A percentile compares a stretch with the other conserved stretches of the same genome.
Evolutionary conservation across 2,888 invertebrate species (phyloP).

Genomic region (Athetis lepigone): DNA sequence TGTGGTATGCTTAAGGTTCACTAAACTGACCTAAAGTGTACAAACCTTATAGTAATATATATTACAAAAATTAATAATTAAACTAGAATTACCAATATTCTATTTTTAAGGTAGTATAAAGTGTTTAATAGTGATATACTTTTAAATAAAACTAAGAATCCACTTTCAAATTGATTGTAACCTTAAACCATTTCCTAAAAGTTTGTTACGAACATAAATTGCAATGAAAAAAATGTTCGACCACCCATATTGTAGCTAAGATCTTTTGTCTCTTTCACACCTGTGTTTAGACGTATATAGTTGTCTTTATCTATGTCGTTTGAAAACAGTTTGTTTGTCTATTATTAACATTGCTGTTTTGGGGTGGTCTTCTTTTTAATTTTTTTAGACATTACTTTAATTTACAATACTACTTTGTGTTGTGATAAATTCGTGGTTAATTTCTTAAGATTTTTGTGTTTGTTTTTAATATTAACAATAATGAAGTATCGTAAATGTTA

Average conservation of each 20-base stretch:
- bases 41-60: too few species aligned
- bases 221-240: conserved; percentile 80
- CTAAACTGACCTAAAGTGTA: too few species aligned
- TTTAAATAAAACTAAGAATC: conserved; percentile 36
- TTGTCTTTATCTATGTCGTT: conserved; percentile 67
- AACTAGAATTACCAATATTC: too few species aligned
- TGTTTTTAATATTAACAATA: conserved; percentile 4
- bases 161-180: conserved; percentile 54
- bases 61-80: too few species aligned
- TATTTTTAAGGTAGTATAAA: not conserved
- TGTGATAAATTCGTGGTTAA: conserved; percentile 20
- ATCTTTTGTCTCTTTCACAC: conserved; percentile 68
- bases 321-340: conserved; percentile 80
- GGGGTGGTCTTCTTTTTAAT: conserved; percentile 82
- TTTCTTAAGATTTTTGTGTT: conserved; percentile 10
- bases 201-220: conserved; percentile 79
- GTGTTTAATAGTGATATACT: not conserved
- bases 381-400: conserved; percentile 55
- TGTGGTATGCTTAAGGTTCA: too few species aligned
- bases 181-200: conserved; percentile 66
- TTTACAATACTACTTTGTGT: conserved; percentile 45
- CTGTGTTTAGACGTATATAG: conserved; percentile 19
- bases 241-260: conserved; percentile 82
- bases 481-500: too few species aligned
- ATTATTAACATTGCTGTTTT: conserved; percentile 83